Evolutionary conservation across 2,888 invertebrate species (phyloP).

Genomic region (Aquatica leii): DNA sequence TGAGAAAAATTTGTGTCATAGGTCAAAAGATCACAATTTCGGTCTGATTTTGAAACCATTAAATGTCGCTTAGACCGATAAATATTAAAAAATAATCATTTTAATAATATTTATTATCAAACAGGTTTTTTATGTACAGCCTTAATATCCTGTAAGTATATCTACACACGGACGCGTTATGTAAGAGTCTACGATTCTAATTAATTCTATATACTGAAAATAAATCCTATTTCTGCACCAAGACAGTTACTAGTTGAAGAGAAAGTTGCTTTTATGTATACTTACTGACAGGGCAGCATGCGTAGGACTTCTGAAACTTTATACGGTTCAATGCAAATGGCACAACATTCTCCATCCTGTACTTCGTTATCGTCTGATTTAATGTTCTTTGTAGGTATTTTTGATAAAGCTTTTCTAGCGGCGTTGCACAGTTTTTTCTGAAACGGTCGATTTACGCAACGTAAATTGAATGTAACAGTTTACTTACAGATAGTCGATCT

Average conservation of each 20-base stretch:
- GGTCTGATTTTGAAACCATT: too few species aligned
- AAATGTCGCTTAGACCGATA: too few species aligned
- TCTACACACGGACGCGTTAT: too few species aligned
- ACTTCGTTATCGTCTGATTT: conserved; percentile 87
- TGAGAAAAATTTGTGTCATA: too few species aligned
- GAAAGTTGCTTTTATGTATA: conserved; percentile 30
- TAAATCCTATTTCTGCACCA: too few species aligned
- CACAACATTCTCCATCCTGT: conserved; percentile 90
- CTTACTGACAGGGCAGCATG: conserved; percentile 91
- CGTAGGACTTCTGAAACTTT: conserved; percentile 86
- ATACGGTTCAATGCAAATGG: conserved; percentile 94
- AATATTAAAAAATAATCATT: too few species aligned
- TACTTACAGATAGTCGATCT: conserved; percentile 86
- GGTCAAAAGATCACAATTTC: too few species aligned
- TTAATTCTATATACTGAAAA: too few species aligned
- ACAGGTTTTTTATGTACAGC: too few species aligned
- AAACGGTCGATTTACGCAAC: not conserved
- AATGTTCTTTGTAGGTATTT: conserved; percentile 90
- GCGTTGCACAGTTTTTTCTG: conserved; percentile 91
- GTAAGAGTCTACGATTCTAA: too few species aligned
- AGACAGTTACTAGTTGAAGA: not conserved
- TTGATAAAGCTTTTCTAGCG: conserved; percentile 92
- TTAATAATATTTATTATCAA: too few species aligned
- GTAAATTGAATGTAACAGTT: not conserved
- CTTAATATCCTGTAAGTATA: too few species aligned